phyloP scores from a whole-genome alignment of 2,888 invertebrate genomes.

The Atrina japonica region DNA sequence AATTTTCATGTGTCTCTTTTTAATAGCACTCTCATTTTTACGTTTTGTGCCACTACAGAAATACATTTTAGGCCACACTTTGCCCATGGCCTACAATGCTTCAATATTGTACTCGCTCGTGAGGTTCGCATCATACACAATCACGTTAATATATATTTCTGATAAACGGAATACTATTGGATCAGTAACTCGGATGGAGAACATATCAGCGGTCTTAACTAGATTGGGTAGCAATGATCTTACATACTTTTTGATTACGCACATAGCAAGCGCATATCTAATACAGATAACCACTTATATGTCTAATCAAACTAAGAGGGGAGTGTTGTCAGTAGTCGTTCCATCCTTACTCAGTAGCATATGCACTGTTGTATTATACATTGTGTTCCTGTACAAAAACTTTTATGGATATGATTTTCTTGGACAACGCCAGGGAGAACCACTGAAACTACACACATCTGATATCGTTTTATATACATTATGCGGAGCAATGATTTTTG shows the following conservation, averaged over 20 bases:
- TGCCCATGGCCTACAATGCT: background rate
- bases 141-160: background rate
- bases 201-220: background rate
- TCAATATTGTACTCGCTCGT: background rate
- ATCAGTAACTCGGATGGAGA: background rate
- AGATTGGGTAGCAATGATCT: background rate
- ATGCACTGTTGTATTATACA: background rate
- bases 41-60: slow-evolving; percentile 8
- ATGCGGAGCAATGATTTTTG: too few species aligned
- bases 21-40: background rate
- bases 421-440: too few species aligned
- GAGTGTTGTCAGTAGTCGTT: background rate
- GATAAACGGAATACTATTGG: background rate
- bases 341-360: background rate
- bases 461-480: too few species aligned
- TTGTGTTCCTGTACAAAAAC: too few species aligned
- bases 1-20: background rate
- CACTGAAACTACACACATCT: too few species aligned
- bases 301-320: background rate
- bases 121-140: background rate
- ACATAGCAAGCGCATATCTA: background rate
- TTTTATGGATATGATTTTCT: too few species aligned
- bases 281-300: background rate
- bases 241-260: background rate
- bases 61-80: background rate